Evolutionary conservation across 2,113 vertebrate genomes (phyloP), one percentile per base, ranked within the genome.

Genomic region (Mola mola): DNA sequence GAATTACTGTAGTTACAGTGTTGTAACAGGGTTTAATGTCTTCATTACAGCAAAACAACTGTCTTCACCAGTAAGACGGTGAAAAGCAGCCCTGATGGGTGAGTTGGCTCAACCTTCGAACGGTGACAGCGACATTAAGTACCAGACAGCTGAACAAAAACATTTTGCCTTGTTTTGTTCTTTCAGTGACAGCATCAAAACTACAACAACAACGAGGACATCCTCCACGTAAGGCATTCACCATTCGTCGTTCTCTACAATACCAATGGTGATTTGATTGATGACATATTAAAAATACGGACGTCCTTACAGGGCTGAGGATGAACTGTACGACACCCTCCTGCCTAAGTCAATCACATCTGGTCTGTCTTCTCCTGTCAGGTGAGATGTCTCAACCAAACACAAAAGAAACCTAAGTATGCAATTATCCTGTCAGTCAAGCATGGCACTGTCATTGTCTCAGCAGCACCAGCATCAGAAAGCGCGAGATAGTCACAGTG

Each of bases 251-350:
- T n/a, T n/a, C n/a, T n/a, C n/a, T n/a, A n/a, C n/a, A n/a, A n/a
- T n/a, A n/a, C n/a, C n/a, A n/a, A n/a, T n/a, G n/a, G n/a, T n/a
- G n/a, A n/a, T n/a, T n/a, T n/a, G n/a, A n/a, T n/a, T n/a, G n/a
- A n/a, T n/a, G n/a, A n/a, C n/a, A n/a, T n/a, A n/a, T n/a, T n/a
- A n/a, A n/a, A n/a, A n/a, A n/a, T n/a, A n/a, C n/a, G n/a, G n/a
- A 0, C 28, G 5, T 66, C 15, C 63, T 7, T 9, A 17, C 50
- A 92, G 91, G 22, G 12, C 86, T 60, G 82, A 86, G 26, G 79
- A 91, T 75, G 36, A 79, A 0, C 56, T 91, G 61, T 90, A 86
- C 15, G 79, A 42, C 56, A 82, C 56, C 7, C 83, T 90, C 8
- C 33, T 89, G 65, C 80, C 89, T 2, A 75, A 13, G n/a, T 44